Conservation (phyloP, 1,140 invertebrate species). For the Coboldia fuscipes region DNA sequence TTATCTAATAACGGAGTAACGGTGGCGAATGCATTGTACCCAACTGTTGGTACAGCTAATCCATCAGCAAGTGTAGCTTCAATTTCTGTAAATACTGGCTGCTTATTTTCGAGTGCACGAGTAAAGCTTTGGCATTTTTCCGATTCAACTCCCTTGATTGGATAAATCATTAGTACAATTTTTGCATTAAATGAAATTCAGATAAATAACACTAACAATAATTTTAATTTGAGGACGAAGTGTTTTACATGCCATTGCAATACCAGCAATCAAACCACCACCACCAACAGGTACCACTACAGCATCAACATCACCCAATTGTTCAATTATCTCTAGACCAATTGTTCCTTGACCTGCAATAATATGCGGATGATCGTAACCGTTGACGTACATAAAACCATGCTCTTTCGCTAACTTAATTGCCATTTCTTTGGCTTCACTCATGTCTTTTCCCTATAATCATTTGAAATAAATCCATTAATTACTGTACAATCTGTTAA, state of each 20-base stretch:
- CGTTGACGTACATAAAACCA: slow-evolving; percentile 30
- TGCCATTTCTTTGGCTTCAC: slow-evolving; percentile 60
- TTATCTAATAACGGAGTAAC: slow-evolving; percentile 58
- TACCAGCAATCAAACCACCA: slow-evolving; percentile 71
- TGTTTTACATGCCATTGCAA: slow-evolving; percentile 69
- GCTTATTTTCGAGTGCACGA: slow-evolving; percentile 43
- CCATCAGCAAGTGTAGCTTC: slow-evolving; percentile 75
- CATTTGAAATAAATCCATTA: neutral
- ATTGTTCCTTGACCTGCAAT: slow-evolving; percentile 86
- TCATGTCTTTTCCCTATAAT: slow-evolving; percentile 50
- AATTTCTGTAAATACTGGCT: slow-evolving; percentile 42
- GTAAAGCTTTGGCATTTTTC: slow-evolving; percentile 73
- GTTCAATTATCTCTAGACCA: slow-evolving; percentile 76
- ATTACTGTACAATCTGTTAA: neutral
- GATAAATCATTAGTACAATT: neutral
- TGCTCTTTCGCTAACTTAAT: slow-evolving; percentile 48
- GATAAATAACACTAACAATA: slow-evolving; percentile 30
- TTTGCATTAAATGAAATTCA: neutral
- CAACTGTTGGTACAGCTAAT: slow-evolving; percentile 72
- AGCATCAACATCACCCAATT: slow-evolving; percentile 53
- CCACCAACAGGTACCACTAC: slow-evolving; percentile 15
- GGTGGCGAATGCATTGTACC: slow-evolving; percentile 70
- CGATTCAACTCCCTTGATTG: slow-evolving; percentile 65
- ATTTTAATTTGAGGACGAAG: slow-evolving; percentile 55
- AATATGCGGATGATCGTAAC: slow-evolving; percentile 83